Conservation (phyloP, 2,888 invertebrate species). For the Archips xylosteana region DNA sequence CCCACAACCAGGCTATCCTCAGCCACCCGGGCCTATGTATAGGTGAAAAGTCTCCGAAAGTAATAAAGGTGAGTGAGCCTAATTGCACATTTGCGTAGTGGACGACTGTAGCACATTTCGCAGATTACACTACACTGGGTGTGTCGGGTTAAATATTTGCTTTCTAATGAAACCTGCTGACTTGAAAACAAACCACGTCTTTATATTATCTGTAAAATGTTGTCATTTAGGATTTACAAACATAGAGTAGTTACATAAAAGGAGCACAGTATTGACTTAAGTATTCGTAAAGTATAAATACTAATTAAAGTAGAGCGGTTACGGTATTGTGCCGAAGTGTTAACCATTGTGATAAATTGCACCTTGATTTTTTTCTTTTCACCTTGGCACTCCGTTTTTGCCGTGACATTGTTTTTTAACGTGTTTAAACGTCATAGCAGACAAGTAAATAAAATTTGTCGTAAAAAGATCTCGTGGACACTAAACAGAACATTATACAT, state of each 20-base stretch:
- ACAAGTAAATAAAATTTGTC: neutral
- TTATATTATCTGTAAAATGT: neutral
- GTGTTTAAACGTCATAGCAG: conserved; percentile 3
- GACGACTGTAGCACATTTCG: conserved; percentile 53
- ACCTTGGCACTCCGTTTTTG: conserved; percentile 37
- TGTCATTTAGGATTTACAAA: neutral
- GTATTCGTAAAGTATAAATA: neutral
- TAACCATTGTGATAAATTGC: conserved; percentile 33
- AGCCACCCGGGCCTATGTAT: conserved; percentile 53
- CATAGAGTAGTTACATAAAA: neutral
- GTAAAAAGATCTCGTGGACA: neutral
- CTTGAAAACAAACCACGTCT: neutral
- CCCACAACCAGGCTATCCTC: conserved; percentile 49
- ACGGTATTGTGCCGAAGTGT: conserved; percentile 25
- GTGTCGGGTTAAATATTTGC: conserved; percentile 4
- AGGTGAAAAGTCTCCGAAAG: conserved; percentile 58
- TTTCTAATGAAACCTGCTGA: neutral
- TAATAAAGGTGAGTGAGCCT: conserved; percentile 49
- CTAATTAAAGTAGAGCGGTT: conserved; percentile 28
- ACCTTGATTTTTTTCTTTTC: conserved; percentile 28
- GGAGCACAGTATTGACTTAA: neutral
- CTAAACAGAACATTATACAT: neutral
- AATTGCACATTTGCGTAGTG: conserved; percentile 51
- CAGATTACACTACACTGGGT: conserved; percentile 8
- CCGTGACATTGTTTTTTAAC: conserved; percentile 21